Evolutionary conservation across 1,140 invertebrate genomes (phyloP), one percentile per base, ranked within the genome.

Genomic region (Tetragnatha versicolor): DNA sequence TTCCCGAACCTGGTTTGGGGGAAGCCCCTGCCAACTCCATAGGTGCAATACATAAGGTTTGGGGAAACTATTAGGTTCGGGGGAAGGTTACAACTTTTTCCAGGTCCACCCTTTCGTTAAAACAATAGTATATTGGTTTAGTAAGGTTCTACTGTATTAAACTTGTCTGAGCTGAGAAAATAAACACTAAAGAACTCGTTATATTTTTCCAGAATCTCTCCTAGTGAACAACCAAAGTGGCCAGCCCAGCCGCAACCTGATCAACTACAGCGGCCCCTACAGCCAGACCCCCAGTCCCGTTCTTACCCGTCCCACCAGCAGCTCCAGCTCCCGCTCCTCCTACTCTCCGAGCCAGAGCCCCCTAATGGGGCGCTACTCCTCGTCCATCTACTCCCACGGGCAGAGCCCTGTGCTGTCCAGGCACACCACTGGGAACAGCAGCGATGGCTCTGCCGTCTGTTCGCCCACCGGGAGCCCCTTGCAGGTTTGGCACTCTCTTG

Each of bases 321-420:
- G 75, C 73, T 76, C 53, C 27, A 81, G 68, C 77, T 82, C 80
- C 33, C 42, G 80, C 17, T 81, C 80, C n/a, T 81, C 80, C 80
- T 85, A 83, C 83, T 94, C 92, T 77, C 94, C 93, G 25, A 94
- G 92, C 70, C 93, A 94, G 81, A 93, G 91, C 82, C 94, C 93
- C 2, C 89, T 94, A 9, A 93, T 82, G 33, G 79, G 81, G 5
- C 75, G 82, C 37, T 80, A 80, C 60, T 68, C 73, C 22, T 82
- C 81, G 17, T 65, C 76, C 9, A 27, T 70, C 20, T 82, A 81
- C 35, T 80, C 79, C 9, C 79, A 80, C 25, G 81, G 69, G n/a
- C 79, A 81, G 42, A 82, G 81, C 31, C 81, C 81, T 31, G 80
- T 82, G 25, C 78, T 81, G 0, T 76, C 63, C 17, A 35, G 81